phyloP scores from a whole-genome alignment of 2,797 vertebrate species.

The Oceanodroma leucorhoa region DNA sequence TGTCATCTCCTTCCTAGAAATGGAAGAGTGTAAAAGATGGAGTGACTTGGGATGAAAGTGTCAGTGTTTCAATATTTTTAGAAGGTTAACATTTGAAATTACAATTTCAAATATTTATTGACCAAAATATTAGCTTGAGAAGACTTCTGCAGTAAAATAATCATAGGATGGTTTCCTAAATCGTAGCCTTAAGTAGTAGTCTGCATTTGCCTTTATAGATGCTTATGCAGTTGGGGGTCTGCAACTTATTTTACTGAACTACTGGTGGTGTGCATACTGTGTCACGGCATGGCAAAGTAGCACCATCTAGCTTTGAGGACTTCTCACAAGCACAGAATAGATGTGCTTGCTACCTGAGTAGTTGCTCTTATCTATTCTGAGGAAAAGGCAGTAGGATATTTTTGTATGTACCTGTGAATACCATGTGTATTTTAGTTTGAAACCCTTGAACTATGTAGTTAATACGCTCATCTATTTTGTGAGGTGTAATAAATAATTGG shows the following conservation, averaged over 20 bases:
- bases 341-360: background rate
- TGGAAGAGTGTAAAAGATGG: background rate
- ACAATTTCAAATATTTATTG: background rate
- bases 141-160: background rate
- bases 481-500: background rate
- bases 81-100: background rate
- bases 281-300: background rate
- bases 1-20: background rate
- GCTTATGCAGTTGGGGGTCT: background rate
- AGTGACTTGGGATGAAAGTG: background rate
- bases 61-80: background rate
- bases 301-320: background rate
- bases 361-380: background rate
- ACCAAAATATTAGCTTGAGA: background rate
- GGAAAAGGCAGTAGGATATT: background rate
- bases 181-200: background rate
- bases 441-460: background rate
- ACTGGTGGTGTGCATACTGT: rapidly evolving
- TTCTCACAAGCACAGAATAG: background rate
- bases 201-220: background rate
- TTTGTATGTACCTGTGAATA: background rate
- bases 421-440: background rate
- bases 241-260: background rate
- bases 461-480: background rate
- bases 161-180: background rate